A percentile compares a stretch with the other conserved stretches of the same genome.
Conservation (phyloP, 2,113 vertebrate species). For the Passer montanus region DNA sequence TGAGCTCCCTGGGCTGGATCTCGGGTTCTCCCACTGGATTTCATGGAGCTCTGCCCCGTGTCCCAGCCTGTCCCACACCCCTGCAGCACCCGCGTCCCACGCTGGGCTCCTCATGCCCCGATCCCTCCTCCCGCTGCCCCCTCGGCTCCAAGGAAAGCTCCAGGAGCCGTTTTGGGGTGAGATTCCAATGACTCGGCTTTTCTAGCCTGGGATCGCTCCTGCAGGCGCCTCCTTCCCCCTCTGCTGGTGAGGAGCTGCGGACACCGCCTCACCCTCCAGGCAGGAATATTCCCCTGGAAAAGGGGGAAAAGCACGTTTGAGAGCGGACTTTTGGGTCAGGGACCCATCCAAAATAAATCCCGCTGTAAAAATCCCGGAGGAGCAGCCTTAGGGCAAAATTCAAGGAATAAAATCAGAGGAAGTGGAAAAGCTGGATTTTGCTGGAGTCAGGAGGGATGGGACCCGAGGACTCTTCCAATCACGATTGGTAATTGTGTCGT, state of each 20-base stretch:
- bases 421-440: background rate
- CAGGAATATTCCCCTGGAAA: background rate
- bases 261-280: background rate
- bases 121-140: background rate
- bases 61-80: background rate
- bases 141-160: background rate
- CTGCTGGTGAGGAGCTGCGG: background rate
- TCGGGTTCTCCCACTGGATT: background rate
- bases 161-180: fast-evolving
- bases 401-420: background rate
- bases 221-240: background rate
- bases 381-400: background rate
- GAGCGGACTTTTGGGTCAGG: background rate
- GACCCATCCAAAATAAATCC: background rate
- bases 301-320: background rate
- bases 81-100: fast-evolving
- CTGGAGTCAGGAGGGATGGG: background rate
- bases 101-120: background rate
- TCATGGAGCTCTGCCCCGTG: background rate
- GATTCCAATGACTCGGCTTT: background rate
- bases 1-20: background rate
- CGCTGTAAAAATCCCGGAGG: background rate
- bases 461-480: background rate
- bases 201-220: background rate
- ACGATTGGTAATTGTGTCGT: fast-evolving